A percentile compares a stretch with the other conserved stretches of the same genome.
Evolutionary conservation across 2,888 invertebrate species (phyloP).

Genomic region (Netelia fuscicornis): DNA sequence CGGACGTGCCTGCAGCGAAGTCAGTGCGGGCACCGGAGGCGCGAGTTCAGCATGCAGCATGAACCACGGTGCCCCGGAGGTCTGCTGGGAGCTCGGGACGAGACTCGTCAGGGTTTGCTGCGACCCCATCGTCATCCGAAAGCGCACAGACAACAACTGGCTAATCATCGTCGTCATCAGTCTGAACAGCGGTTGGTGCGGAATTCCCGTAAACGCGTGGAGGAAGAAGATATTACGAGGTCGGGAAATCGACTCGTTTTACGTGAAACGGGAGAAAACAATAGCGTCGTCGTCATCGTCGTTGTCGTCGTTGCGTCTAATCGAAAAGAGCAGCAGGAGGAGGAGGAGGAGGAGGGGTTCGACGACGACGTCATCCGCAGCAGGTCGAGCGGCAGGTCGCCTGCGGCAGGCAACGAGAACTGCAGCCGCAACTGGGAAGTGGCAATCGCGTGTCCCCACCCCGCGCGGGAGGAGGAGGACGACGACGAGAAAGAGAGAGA

Average conservation of each 20-base stretch:
- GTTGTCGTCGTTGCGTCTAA: background rate
- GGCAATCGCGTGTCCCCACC: conserved; percentile 8
- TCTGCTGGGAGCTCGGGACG: conserved; percentile 82
- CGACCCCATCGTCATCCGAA: conserved; percentile 59
- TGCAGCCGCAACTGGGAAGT: conserved; percentile 51
- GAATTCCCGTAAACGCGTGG: conserved; percentile 15
- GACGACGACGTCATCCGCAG: conserved; percentile 23
- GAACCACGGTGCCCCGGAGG: conserved; percentile 82
- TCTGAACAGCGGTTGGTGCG: conserved; percentile 18
- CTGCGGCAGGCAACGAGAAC: conserved; percentile 38
- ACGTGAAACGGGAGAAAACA: background rate
- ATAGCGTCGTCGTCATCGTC: conserved; percentile 9
- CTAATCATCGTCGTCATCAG: conserved; percentile 36
- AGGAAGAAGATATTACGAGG: conserved; percentile 26
- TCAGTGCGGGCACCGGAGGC: conserved; percentile 67
- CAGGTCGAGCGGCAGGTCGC: conserved; percentile 39
- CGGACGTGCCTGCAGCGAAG: conserved; percentile 70
- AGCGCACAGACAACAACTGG: conserved; percentile 35
- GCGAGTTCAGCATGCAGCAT: conserved; percentile 83
- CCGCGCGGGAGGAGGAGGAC: conserved; percentile 21
- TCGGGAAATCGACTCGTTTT: background rate
- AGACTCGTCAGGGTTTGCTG: conserved; percentile 81
- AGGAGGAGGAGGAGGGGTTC: conserved; percentile 52
- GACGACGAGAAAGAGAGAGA: background rate
- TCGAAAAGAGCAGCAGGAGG: conserved; percentile 7